phyloP scores from a whole-genome alignment of 2,797 vertebrate species.

The Anguilla pacifica region DNA sequence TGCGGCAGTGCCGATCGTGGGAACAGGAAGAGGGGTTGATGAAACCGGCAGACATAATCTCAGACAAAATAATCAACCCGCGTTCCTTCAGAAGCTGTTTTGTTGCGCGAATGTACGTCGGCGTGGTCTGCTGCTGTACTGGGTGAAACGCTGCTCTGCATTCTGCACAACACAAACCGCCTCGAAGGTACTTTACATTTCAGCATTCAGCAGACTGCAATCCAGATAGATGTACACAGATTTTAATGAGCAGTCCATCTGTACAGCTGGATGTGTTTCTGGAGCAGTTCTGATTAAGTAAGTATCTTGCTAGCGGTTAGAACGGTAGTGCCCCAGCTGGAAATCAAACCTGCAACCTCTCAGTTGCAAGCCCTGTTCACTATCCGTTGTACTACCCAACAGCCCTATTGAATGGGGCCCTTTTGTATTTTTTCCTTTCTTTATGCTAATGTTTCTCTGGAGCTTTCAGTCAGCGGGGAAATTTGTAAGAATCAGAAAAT shows the following conservation, averaged over 20 bases:
- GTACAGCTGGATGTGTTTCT: too few relatives aligned
- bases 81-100: conserved; percentile 49
- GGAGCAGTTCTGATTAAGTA: background rate
- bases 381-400: background rate
- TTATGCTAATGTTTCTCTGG: background rate
- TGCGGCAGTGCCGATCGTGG: conserved; percentile 55
- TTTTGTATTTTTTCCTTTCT: background rate
- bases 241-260: background rate
- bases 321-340: background rate
- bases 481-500: background rate
- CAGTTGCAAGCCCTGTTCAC: background rate
- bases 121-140: background rate
- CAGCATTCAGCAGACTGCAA: background rate
- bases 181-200: background rate
- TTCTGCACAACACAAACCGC: background rate
- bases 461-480: background rate
- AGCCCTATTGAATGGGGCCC: background rate
- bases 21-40: conserved; percentile 69
- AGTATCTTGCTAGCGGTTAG: background rate
- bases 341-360: background rate
- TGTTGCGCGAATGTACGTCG: background rate
- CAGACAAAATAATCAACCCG: conserved; percentile 64
- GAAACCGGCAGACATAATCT: conserved; percentile 41
- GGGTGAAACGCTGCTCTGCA: conserved; percentile 22
- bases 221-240: background rate